These are phyloP conservation scores for Sebastes umbrosus DNA, from an alignment of 2,797 vertebrate genomes.

Conservation along the genomic window DNA sequence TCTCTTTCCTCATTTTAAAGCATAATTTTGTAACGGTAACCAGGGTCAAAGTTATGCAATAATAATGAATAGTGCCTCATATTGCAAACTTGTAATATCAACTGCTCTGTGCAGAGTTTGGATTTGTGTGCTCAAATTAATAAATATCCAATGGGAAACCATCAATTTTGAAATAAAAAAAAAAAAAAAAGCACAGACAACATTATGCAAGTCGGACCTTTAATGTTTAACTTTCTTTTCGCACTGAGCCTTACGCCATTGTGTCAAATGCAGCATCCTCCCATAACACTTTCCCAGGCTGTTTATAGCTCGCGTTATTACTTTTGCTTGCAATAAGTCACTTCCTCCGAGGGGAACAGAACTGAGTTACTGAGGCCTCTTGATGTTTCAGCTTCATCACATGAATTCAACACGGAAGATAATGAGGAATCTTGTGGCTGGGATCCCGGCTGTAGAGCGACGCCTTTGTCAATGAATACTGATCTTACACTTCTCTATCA, in stretches of 20 bases:
- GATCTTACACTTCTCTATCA: slow-evolving; percentile 65
- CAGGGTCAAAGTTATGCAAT: slow-evolving; percentile 92
- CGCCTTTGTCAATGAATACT: slow-evolving; percentile 74
- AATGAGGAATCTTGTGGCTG: slow-evolving; percentile 58
- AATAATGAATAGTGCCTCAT: slow-evolving; percentile 87
- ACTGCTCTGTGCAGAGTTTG: slow-evolving; percentile 55
- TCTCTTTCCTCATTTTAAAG: slow-evolving; percentile 83
- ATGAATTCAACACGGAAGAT: slow-evolving; percentile 40
- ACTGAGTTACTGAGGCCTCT: slow-evolving; percentile 50
- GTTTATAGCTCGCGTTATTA: slow-evolving; percentile 68
- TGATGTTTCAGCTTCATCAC: slow-evolving; percentile 52
- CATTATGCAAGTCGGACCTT: slow-evolving; percentile 79
- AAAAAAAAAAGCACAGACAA: slow-evolving; percentile 71
- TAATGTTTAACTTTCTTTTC: slow-evolving; percentile 65
- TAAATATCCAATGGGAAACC: slow-evolving; percentile 55
- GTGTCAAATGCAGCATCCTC: slow-evolving; percentile 71
- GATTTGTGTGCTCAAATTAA: slow-evolving; percentile 65
- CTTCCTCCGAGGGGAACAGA: slow-evolving; percentile 49
- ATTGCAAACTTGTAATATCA: slow-evolving; percentile 74
- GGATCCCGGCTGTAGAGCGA: slow-evolving; percentile 62
- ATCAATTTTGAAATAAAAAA: slow-evolving; percentile 5
- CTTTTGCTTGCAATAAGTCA: slow-evolving; percentile 72
- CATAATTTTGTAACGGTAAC: slow-evolving; percentile 88
- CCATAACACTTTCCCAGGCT: slow-evolving; percentile 59
- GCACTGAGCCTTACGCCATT: slow-evolving; percentile 83